Evolutionary conservation across 2,888 invertebrate species (phyloP), one percentile per base, ranked within the genome.

Genomic region (Onchidella celtica): DNA sequence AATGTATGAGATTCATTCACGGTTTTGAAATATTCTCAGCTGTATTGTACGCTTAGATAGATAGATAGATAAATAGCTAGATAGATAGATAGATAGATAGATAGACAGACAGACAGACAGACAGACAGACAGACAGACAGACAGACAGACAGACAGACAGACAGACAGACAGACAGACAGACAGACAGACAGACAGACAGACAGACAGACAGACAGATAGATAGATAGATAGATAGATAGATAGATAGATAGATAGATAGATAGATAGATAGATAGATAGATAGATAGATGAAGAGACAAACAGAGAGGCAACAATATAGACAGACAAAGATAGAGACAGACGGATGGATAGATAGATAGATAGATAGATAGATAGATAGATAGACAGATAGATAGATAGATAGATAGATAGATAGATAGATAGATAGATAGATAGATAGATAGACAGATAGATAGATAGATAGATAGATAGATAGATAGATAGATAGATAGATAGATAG

Each of bases 51-150:
- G 17, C 6, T 11, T 17, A 11, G 65, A 75, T n/a, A 65, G 29
- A 68, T 55, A 47, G 57, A 77, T 14, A 69, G 59, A 78, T 34
- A 59, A 47, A 69, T 2, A 40, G 70, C 21, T 17, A 63, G 70
- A 70, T 47, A 47, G 47, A 40, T 21, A 38, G 40, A 79, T 6
- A 79, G 59, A 70, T 14, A 79, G 75, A 63, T 47, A 47, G 47
- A 40, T 21, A 38, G 40, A 79, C 17, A 79, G 59, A 70, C 21
- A 79, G 75, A 63, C 24, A 40, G 24, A 75, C 9, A 75, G 59
- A 77, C 21, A 68, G 70, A 59, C 11, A 69, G 63, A 75, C 27
- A 75, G 24, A 75, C 17, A 75, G 59, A 73, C 32, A 73, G 61
- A 29, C 36, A 59, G 74, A 74, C 34, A 69, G 38, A 73, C 34